Evolutionary conservation across 2,888 invertebrate genomes (phyloP).

Genomic region (Ecdyonurus torrentis): DNA sequence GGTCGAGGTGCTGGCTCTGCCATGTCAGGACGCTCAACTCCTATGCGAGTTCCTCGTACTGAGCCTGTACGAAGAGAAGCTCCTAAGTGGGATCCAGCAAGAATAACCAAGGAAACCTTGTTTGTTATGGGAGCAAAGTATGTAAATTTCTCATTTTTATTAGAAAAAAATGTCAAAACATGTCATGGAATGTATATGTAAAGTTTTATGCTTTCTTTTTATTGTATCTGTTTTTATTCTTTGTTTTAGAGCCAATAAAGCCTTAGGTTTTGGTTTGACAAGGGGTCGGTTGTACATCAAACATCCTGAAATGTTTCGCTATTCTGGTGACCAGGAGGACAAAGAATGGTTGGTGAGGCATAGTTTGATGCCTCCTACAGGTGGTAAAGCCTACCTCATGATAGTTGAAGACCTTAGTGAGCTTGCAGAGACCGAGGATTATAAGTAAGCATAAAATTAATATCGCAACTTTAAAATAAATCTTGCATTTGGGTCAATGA

Average conservation of each 20-base stretch:
- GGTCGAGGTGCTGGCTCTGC: conserved; percentile 8
- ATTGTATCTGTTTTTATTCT: not conserved
- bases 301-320: conserved; percentile 58
- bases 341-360: conserved; percentile 66
- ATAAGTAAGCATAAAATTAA: conserved; percentile 28
- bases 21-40: conserved; percentile 6
- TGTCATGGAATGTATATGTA: not conserved
- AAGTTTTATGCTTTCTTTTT: not conserved
- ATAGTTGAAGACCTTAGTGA: conserved; percentile 62
- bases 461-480: no score
- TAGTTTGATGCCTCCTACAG: conserved; percentile 57
- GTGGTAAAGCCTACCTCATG: conserved; percentile 64
- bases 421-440: conserved; percentile 53
- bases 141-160: conserved; percentile 12
- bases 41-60: conserved; percentile 15
- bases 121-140: conserved; percentile 65
- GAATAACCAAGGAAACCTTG: conserved; percentile 50
- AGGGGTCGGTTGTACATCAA: conserved; percentile 57
- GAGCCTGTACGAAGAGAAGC: conserved; percentile 33
- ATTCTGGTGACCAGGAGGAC: conserved; percentile 63
- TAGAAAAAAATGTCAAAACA: not conserved
- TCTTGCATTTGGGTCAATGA: no score
- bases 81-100: conserved; percentile 56
- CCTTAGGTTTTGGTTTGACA: conserved; percentile 55
- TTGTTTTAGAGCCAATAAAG: conserved; percentile 38